These are phyloP conservation scores for Dermatemys mawii DNA, from an alignment of 2,113 vertebrate species.

Conservation along the genomic window DNA sequence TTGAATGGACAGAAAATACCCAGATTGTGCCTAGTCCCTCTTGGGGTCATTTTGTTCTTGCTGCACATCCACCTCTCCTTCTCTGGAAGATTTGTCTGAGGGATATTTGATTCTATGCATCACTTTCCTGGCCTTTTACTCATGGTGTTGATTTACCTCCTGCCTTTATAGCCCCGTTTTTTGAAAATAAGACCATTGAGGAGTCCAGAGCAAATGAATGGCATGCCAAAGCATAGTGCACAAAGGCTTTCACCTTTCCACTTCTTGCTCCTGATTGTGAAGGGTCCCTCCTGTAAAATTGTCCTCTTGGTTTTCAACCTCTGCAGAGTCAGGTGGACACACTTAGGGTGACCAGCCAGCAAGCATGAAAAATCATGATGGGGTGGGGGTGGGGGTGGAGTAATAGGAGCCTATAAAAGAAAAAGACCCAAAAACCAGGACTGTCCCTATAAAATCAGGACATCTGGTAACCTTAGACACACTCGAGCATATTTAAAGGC, in stretches of 20 bases:
- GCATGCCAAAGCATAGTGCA: background rate
- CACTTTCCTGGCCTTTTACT: rapidly evolving
- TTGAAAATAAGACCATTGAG: background rate
- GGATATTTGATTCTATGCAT: background rate
- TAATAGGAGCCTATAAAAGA: no score
- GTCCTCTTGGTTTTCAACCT: background rate
- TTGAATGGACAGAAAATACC: background rate
- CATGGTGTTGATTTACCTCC: background rate
- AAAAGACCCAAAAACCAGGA: no score
- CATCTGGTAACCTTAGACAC: no score
- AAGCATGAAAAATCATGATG: no score
- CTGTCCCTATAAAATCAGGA: no score
- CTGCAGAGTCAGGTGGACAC: background rate
- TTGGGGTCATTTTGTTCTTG: background rate
- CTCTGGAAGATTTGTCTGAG: background rate
- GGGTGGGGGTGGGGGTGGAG: no score
- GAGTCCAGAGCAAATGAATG: background rate
- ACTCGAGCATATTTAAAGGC: background rate
- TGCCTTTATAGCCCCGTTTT: background rate
- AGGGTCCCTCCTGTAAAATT: background rate
- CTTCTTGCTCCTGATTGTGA: background rate
- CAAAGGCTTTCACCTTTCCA: background rate
- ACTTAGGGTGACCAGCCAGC: no score
- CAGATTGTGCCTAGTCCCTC: background rate
- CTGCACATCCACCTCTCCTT: background rate